phyloP scores from a whole-genome alignment of 2,888 invertebrate genomes.

The Caenorhabditis sp. region DNA sequence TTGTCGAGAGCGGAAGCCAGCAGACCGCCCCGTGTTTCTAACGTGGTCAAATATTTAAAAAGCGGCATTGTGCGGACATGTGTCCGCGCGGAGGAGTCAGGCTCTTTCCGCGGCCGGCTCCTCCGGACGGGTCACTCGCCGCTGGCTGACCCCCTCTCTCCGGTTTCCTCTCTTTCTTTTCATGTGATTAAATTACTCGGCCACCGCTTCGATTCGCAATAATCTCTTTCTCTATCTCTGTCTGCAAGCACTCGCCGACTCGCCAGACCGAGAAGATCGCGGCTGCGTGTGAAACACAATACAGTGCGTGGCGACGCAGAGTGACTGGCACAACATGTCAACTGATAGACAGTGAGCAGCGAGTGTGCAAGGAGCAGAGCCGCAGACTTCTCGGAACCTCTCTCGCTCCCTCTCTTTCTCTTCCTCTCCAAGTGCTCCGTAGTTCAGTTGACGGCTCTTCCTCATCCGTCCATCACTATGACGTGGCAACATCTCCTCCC shows the following conservation, averaged over 20 bases:
- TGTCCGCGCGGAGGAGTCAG: constrained; percentile 29
- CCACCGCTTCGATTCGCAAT: not conserved
- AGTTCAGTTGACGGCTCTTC: not conserved
- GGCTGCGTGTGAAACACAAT: constrained; percentile 41
- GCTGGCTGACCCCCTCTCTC: constrained; percentile 2
- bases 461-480: constrained; percentile 20
- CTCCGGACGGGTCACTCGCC: constrained; percentile 6
- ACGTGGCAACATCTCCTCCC: not conserved
- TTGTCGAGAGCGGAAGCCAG: constrained; percentile 49
- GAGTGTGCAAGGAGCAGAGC: constrained; percentile 3
- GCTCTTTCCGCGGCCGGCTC: not conserved
- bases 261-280: constrained; percentile 30
- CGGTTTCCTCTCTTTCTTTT: constrained; percentile 18
- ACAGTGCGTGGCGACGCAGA: constrained; percentile 41
- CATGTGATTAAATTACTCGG: constrained; percentile 20
- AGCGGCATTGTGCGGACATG: constrained; percentile 15
- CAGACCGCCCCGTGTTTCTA: constrained; percentile 41
- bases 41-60: constrained; percentile 51
- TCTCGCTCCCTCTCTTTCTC: constrained; percentile 17
- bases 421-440: constrained; percentile 23
- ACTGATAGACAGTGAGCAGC: constrained; percentile 40
- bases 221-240: constrained; percentile 6
- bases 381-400: constrained; percentile 39
- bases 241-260: constrained; percentile 11
- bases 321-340: constrained; percentile 43